Conservation (phyloP, 2,797 vertebrate species). For the Allobates femoralis region DNA sequence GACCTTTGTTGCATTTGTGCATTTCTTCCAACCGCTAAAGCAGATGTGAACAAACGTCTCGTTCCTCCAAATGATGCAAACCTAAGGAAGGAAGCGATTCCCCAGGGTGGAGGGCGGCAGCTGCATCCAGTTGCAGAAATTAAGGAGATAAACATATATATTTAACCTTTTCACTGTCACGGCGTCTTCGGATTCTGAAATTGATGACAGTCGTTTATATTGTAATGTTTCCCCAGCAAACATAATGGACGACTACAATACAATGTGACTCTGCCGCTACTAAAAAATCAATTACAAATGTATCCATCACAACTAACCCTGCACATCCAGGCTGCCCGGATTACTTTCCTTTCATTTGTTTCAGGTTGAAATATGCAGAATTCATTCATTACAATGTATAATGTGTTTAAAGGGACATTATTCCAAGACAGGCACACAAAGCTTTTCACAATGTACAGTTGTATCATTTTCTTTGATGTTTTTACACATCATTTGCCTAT, state of each 20-base stretch:
- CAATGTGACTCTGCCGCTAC: not conserved
- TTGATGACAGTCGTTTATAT: not conserved
- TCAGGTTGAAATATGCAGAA: not conserved
- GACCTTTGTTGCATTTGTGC: not conserved
- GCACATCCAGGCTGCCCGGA: not conserved
- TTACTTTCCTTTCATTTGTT: not conserved
- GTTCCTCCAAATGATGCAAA: constrained; percentile 53
- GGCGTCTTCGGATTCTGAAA: not conserved
- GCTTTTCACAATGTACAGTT: no score
- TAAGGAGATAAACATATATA: constrained; percentile 25
- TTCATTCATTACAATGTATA: not conserved
- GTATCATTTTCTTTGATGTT: no score
- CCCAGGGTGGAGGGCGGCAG: constrained; percentile 33
- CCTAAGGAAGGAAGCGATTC: constrained; percentile 45
- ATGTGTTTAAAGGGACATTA: not conserved
- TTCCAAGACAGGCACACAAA: no score
- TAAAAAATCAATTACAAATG: constrained; percentile 4
- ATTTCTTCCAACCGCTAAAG: not conserved
- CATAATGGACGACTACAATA: not conserved
- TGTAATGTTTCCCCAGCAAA: not conserved
- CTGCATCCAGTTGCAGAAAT: constrained; percentile 39
- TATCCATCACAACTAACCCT: not conserved
- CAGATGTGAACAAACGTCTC: constrained; percentile 34
- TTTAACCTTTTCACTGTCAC: not conserved
- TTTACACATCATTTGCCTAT: no score